These are phyloP conservation scores for Stramonita haemastoma DNA, from an alignment of 2,888 invertebrate species.

Conservation along the genomic window DNA sequence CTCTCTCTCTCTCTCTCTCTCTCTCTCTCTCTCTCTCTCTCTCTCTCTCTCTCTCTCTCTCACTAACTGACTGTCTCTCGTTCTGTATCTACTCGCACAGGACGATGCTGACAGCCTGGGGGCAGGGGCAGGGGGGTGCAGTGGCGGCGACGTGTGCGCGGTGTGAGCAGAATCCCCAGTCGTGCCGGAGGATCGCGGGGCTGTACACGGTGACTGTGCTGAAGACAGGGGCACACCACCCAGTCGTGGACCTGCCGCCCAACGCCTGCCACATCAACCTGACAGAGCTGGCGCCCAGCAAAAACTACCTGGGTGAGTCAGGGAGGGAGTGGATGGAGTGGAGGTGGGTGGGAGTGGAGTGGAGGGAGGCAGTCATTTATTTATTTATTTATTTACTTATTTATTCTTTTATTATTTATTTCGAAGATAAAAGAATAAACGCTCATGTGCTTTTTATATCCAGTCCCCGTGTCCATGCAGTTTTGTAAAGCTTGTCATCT, in stretches of 20 bases:
- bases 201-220: constrained; percentile 87
- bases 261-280: constrained; percentile 93
- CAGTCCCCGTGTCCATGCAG: too few species aligned
- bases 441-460: too few species aligned
- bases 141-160: constrained; percentile 35
- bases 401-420: too few species aligned
- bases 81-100: neutral
- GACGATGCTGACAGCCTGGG: neutral
- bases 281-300: constrained; percentile 88
- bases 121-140: constrained; percentile 28
- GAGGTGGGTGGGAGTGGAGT: neutral
- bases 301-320: constrained; percentile 88
- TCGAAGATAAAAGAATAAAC: too few species aligned
- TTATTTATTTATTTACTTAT: too few species aligned
- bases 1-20: neutral
- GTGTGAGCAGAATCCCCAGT: constrained; percentile 41
- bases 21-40: neutral
- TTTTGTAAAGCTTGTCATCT: too few species aligned
- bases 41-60: neutral
- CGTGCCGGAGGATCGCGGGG: constrained; percentile 78
- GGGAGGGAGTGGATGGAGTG: neutral
- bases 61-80: neutral
- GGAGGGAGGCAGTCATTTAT: too few species aligned
- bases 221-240: constrained; percentile 89
- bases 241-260: constrained; percentile 89